Percentiles rank a stretch among this genome's conserved stretches.
These are phyloP conservation scores for Cataglyphis altisquamis DNA, from an alignment of 2,888 invertebrate species.

Conservation along the genomic window DNA sequence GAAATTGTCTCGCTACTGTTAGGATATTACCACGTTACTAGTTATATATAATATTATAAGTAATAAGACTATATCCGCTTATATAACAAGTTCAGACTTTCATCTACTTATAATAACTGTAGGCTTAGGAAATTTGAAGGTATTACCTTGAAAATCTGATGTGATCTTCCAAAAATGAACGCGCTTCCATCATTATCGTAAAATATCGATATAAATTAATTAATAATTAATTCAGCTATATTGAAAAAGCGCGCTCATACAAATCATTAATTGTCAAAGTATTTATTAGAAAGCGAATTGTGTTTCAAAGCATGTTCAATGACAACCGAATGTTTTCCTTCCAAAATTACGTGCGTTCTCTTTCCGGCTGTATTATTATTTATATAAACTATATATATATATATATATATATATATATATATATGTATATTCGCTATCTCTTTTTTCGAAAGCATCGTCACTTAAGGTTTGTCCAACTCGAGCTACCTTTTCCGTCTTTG, in stretches of 20 bases:
- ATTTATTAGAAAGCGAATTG: background rate
- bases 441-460: background rate
- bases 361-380: background rate
- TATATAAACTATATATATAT: background rate
- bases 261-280: background rate
- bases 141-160: slow-evolving; percentile 31
- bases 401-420: too few relatives aligned
- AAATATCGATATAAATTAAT: background rate
- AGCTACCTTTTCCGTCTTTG: background rate
- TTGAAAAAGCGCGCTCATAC: background rate
- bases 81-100: slow-evolving; percentile 37
- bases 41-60: slow-evolving; percentile 63
- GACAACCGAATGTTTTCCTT: background rate
- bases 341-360: background rate
- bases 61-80: slow-evolving; percentile 54
- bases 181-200: slow-evolving; percentile 1
- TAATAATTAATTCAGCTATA: background rate
- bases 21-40: slow-evolving; percentile 55
- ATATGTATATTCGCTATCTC: background rate
- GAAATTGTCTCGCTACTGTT: slow-evolving; percentile 45
- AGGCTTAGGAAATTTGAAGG: slow-evolving; percentile 36
- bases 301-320: background rate
- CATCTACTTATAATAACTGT: slow-evolving; percentile 46
- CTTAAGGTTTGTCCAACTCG: background rate
- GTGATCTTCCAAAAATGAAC: slow-evolving; percentile 20